phyloP scores from a whole-genome alignment of 2,113 vertebrate genomes.

The Trichechus manatus region DNA sequence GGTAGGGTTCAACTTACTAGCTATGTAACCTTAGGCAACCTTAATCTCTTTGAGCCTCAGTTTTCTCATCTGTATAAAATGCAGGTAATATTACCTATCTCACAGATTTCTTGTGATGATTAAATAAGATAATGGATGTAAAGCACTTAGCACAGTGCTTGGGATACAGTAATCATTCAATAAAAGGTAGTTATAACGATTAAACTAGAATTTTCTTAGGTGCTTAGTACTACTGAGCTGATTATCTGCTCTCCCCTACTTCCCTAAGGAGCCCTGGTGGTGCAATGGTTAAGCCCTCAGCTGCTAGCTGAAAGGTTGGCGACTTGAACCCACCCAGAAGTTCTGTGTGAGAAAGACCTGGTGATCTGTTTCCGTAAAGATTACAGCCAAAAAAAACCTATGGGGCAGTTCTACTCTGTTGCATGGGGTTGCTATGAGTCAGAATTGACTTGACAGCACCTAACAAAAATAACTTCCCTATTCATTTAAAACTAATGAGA shows the following conservation, averaged over 20 bases:
- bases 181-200: constrained; percentile 1
- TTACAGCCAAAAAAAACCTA: no score
- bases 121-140: neutral
- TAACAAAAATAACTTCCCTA: neutral
- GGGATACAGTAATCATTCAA: neutral
- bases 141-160: neutral
- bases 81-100: no score
- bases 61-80: no score
- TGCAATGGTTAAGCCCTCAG: neutral
- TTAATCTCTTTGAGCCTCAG: neutral
- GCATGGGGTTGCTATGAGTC: no score
- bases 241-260: neutral
- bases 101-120: no score
- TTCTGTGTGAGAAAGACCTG: no score
- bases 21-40: neutral
- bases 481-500: constrained; percentile 26
- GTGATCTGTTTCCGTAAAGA: no score
- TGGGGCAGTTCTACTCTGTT: no score
- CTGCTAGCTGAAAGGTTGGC: neutral
- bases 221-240: neutral
- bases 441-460: neutral
- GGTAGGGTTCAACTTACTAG: neutral
- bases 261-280: neutral
- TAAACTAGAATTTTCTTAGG: neutral
- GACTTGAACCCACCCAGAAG: no score